Evolutionary conservation across 2,888 invertebrate genomes (phyloP), one percentile per base, ranked within the genome.

Genomic region (Oxyteleia sp.): DNA sequence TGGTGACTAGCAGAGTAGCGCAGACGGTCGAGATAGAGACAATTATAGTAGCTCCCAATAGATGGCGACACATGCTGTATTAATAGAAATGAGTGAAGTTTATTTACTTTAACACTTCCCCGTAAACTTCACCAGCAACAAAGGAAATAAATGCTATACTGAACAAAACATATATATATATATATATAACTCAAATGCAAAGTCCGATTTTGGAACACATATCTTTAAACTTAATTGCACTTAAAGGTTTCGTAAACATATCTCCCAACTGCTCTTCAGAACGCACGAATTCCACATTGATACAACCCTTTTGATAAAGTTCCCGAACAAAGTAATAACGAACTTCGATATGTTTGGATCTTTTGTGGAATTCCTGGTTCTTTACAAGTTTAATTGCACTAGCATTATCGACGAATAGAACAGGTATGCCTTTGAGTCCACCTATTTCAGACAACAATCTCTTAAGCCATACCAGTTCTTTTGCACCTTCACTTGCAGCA

Each of bases 41-140:
- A 45, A 7, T 18, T 18, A 45, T 45, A 45, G 45, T 45, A 45
- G 18, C 10, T 1, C 18, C 45, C 18, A 45, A 45, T 45, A 45
- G 4, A 45, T 18, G 45, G 45, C 45, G 18, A 18, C 18, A 8
- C 45, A 45, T 45, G 18, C 13, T 8, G 18, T 16, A 45, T 45
- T 32, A n/a, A n/a, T n/a, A n/a, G n/a, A n/a, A n/a, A n/a, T n/a
- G n/a, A n/a, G n/a, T n/a, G n/a, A n/a, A n/a, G n/a, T n/a, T n/a
- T n/a, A n/a, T n/a, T n/a, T n/a, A n/a, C n/a, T n/a, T n/a, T n/a
- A n/a, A n/a, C n/a, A n/a, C n/a, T n/a, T n/a, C n/a, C n/a, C n/a
- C n/a, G n/a, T n/a, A n/a, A n/a, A n/a, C n/a, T n/a, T n/a, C n/a
- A n/a, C n/a, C n/a, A n/a, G n/a, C n/a, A n/a, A n/a, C n/a, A n/a